These are phyloP conservation scores for Drosophila imparisetae DNA, from an alignment of 2,888 invertebrate species.

Conservation along the genomic window DNA sequence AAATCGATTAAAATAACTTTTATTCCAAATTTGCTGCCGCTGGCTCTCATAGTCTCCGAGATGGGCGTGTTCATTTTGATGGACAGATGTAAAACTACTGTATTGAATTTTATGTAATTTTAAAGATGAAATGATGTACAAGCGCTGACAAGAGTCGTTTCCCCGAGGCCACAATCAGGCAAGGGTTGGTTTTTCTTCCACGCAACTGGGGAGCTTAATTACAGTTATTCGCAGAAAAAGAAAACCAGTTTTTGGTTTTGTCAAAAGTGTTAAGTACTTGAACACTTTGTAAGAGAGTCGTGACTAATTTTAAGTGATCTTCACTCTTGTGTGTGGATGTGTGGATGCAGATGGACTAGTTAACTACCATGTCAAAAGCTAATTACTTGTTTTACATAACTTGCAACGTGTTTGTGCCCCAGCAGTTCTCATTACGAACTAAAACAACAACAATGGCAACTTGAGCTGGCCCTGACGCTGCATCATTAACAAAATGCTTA, in stretches of 20 bases:
- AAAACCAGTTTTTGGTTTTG: background rate
- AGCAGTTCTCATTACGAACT: conserved; percentile 35
- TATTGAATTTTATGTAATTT: background rate
- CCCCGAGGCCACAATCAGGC: background rate
- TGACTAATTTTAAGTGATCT: conserved; percentile 1
- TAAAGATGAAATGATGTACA: background rate
- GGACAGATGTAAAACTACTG: background rate
- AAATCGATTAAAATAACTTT: background rate
- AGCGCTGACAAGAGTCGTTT: background rate
- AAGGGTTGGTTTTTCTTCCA: background rate
- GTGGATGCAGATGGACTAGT: conserved; percentile 5
- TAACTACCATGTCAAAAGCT: conserved; percentile 35
- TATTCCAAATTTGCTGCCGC: background rate
- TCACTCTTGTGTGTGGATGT: background rate
- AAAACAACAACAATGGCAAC: conserved; percentile 7
- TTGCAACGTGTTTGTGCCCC: background rate
- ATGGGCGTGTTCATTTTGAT: background rate
- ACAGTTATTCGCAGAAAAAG: background rate
- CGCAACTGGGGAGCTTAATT: background rate
- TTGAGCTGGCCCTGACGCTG: conserved; percentile 24
- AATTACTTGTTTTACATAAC: conserved; percentile 46
- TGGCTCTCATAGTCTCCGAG: background rate
- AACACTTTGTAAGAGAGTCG: background rate
- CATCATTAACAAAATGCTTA: conserved; percentile 73
- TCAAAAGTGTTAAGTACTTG: background rate